Conservation (phyloP, 2,113 vertebrate genomes). For the Actenoides lindsayi region DNA sequence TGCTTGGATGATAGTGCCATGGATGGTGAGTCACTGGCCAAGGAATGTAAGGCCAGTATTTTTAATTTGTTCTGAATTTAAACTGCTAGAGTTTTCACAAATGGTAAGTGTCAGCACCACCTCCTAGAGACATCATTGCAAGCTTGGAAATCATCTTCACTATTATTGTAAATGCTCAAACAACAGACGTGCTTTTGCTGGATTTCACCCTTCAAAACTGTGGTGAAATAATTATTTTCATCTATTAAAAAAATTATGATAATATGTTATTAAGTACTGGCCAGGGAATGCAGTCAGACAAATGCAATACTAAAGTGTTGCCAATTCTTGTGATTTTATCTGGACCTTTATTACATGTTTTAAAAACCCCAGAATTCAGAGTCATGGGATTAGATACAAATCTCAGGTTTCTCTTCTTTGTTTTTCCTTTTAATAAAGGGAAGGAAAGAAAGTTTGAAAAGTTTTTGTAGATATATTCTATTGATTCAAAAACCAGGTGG, state of each 20-base stretch:
- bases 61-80: not conserved
- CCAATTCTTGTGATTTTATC: slow-evolving; percentile 46
- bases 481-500: slow-evolving; percentile 20
- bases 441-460: slow-evolving; percentile 10
- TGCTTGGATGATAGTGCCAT: not conserved
- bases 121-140: not conserved
- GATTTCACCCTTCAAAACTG: not conserved
- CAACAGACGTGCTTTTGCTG: not conserved
- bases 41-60: not conserved
- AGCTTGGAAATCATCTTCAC: not conserved
- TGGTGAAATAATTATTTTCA: slow-evolving; percentile 43
- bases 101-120: not conserved
- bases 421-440: slow-evolving; percentile 31
- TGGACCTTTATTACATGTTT: slow-evolving; percentile 30
- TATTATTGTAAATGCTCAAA: not conserved
- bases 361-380: slow-evolving; percentile 29
- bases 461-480: not conserved
- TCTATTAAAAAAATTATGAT: slow-evolving; percentile 23
- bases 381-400: slow-evolving; percentile 39
- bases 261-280: not conserved
- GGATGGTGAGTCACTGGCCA: not conserved
- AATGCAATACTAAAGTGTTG: slow-evolving; percentile 16
- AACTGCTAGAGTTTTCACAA: not conserved
- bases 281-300: slow-evolving; percentile 45
- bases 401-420: slow-evolving; percentile 38